Conservation (phyloP, 2,113 vertebrate species). For the Caranx ignobilis region DNA sequence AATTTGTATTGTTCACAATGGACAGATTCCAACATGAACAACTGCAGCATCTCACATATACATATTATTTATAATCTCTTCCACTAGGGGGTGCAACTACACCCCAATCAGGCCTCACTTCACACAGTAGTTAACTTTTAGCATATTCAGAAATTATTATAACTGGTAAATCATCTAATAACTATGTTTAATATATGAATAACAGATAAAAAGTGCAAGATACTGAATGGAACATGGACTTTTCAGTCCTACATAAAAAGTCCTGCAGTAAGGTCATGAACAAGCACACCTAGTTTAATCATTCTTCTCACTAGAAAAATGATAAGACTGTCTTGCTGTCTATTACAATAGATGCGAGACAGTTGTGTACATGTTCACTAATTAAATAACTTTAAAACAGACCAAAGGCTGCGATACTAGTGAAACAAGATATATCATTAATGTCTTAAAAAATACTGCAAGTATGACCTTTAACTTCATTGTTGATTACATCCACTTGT, state of each 20-base stretch:
- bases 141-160: background rate
- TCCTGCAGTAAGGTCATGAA: background rate
- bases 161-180: background rate
- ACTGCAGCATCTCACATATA: background rate
- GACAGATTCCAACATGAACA: slow-evolving; percentile 3
- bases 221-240: background rate
- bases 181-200: background rate
- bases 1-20: background rate
- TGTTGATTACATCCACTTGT: background rate
- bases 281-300: background rate
- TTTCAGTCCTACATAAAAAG: background rate
- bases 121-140: background rate
- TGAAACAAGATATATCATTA: background rate
- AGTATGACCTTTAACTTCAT: background rate
- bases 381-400: background rate
- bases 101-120: slow-evolving; percentile 1
- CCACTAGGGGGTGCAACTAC: slow-evolving; percentile 68
- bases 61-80: background rate
- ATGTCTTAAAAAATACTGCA: background rate
- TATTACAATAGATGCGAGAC: background rate
- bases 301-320: background rate
- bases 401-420: background rate
- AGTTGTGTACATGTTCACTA: background rate
- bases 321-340: no score
- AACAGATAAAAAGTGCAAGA: background rate